phyloP scores from a whole-genome alignment of 2,888 invertebrate species.

The Yponomeuta malinellus region DNA sequence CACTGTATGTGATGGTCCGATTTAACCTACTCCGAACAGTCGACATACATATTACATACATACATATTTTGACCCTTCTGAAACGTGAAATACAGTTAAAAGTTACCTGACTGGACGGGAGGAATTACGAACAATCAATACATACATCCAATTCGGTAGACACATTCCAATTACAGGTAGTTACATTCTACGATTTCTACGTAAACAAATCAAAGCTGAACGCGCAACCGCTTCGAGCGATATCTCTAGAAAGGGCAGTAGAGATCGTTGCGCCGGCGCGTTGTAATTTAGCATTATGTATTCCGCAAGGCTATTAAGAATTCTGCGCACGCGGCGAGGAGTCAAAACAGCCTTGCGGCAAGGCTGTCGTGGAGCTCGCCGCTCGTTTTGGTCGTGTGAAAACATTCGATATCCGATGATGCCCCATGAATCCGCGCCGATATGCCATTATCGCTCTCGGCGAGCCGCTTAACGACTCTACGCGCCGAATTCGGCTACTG shows the following conservation, averaged over 20 bases:
- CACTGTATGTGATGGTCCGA: too few species aligned
- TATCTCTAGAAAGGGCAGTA: conserved; percentile 15
- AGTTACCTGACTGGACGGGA: too few species aligned
- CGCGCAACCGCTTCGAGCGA: not conserved
- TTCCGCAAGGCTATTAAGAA: conserved; percentile 55
- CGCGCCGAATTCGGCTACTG: not conserved
- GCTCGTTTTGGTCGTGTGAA: conserved; percentile 15
- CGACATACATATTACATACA: too few species aligned
- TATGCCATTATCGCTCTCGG: not conserved
- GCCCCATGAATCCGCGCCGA: conserved; percentile 3
- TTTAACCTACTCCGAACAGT: too few species aligned
- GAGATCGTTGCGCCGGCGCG: conserved; percentile 2
- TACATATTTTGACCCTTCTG: too few species aligned
- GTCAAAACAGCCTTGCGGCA: conserved; percentile 61
- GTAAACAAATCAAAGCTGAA: too few species aligned
- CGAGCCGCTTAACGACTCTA: not conserved
- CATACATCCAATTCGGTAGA: too few species aligned
- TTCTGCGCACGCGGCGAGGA: conserved; percentile 50
- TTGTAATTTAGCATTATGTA: conserved; percentile 23
- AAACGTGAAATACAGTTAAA: too few species aligned
- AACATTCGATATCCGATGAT: conserved; percentile 14
- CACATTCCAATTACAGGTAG: too few species aligned
- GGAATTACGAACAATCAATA: too few species aligned
- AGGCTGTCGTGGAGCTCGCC: conserved; percentile 45
- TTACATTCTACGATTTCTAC: too few species aligned